These are phyloP conservation scores for Orbicella faveolata DNA, from an alignment of 64 coral and sea anemone genomes.

Conservation along the genomic window DNA sequence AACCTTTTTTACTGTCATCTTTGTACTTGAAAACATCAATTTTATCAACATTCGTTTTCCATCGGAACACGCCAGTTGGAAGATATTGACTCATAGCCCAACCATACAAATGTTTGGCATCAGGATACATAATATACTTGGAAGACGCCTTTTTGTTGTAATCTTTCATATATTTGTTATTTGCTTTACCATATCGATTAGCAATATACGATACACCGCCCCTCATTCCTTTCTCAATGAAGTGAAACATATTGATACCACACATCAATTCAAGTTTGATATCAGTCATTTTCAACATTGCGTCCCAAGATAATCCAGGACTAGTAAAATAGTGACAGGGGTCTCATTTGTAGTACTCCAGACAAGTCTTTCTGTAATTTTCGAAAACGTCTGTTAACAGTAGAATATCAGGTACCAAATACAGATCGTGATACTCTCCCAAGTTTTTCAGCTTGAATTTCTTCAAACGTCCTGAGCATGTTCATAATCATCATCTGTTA, in stretches of 20 bases:
- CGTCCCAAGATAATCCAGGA: conserved; percentile 1
- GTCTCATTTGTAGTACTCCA: conserved; percentile 1
- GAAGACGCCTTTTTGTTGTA: too few relatives aligned
- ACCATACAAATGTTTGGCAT: too few relatives aligned
- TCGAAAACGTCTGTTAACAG: conserved; percentile 13
- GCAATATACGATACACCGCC: too few relatives aligned
- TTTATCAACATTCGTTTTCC: too few relatives aligned
- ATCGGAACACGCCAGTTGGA: too few relatives aligned
- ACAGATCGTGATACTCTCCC: conserved; percentile 16
- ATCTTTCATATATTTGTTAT: too few relatives aligned
- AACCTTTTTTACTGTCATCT: too few relatives aligned
- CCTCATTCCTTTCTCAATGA: too few relatives aligned
- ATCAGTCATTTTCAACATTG: conserved; percentile 2
- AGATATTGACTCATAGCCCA: too few relatives aligned
- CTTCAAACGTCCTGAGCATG: neutral
- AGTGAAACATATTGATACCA: neutral
- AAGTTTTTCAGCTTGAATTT: neutral
- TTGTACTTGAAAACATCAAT: too few relatives aligned
- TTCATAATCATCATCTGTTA: neutral
- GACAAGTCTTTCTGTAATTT: conserved; percentile 5
- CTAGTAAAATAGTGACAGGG: neutral
- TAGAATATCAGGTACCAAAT: neutral
- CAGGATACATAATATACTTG: too few relatives aligned
- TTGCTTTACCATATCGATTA: too few relatives aligned
- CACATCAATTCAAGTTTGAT: neutral